Conservation (phyloP, 2,113 vertebrate genomes). For the Tragelaphus scriptus region DNA sequence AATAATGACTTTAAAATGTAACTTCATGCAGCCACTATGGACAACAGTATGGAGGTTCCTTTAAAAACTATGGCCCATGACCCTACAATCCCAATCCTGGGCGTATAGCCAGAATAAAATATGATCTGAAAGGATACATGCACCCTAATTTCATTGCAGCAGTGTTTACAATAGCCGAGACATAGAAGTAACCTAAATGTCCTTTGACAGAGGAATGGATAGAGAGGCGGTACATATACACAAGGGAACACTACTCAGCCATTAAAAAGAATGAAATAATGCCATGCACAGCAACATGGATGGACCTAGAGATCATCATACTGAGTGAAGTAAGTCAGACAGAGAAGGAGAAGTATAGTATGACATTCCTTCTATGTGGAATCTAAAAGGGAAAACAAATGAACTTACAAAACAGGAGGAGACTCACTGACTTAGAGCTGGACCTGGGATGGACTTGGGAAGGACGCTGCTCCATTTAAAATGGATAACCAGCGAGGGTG, state of each 20-base stretch:
- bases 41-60: background rate
- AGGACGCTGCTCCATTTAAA: rapidly evolving
- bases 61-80: background rate
- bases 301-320: background rate
- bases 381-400: background rate
- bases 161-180: background rate
- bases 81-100: background rate
- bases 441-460: background rate
- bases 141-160: background rate
- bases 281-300: background rate
- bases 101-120: background rate
- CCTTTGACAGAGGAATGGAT: background rate
- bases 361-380: background rate
- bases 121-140: background rate
- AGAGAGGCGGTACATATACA: background rate
- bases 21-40: background rate
- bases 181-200: background rate
- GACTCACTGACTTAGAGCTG: background rate
- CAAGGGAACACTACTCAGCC: background rate
- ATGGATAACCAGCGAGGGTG: background rate
- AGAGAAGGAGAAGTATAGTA: background rate
- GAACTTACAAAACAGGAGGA: background rate
- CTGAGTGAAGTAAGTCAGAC: background rate
- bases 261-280: background rate
- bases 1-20: background rate